Evolutionary conservation across 2,797 vertebrate species (phyloP), one percentile per base, ranked within the genome.

Genomic region (Nannoperca australis): DNA sequence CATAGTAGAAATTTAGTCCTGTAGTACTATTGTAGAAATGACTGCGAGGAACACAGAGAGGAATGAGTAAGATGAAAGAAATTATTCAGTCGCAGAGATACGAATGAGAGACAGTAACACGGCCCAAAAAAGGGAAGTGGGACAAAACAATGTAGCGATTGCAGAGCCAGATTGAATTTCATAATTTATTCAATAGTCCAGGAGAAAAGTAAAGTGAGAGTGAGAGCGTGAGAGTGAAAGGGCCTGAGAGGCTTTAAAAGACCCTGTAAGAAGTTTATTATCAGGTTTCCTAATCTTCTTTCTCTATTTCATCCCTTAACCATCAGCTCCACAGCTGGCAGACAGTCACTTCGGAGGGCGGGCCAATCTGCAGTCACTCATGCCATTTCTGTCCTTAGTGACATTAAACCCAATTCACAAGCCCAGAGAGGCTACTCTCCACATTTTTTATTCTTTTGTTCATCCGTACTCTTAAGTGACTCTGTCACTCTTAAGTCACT

Each of bases 181-280:
- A 92, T 92, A 60, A 90, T 90, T 92, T 89, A 92, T 93, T 92
- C 89, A 93, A 66, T 73, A 88, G 85, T 82, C 66, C 79, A 22
- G 44, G 61, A 79, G 83, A 84, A 75, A 56, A 73, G 76, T 81
- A 72, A 63, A 70, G 68, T 50, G 79, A 81, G 70, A 82, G 77
- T 9, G 67, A 53, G 47, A 61, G 70, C 49, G 51, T 32, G 15
- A 44, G 44, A 47, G 74, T 40, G 69, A 77, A 81, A 63, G 65
- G 70, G 63, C 66, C 75, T 84, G 73, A 84, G 82, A 90, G 79
- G 81, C 82, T 88, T 87, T 84, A 59, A 89, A 81, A 86, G 72
- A 89, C 76, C 54, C 77, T 47, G 61, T 78, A 70, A 84, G 79
- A 89, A 83, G 81, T 87, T 82, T 83, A 75, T 88, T 88, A 88